Evolutionary conservation across 2,888 invertebrate species (phyloP).

Genomic region (Microchrysa polita): DNA sequence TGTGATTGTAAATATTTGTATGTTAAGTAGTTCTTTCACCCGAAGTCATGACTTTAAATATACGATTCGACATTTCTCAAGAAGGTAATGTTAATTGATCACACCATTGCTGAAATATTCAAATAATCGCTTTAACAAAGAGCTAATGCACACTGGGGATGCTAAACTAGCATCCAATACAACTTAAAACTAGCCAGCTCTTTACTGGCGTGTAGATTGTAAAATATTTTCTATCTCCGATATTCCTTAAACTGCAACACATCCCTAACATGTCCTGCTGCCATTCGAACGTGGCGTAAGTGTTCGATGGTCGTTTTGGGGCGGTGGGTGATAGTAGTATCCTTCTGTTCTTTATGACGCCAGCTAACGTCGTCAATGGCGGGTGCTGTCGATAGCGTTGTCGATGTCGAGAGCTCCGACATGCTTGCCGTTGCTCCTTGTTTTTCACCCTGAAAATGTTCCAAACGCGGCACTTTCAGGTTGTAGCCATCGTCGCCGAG

Average conservation of each 20-base stretch:
- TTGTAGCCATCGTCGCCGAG: conserved; percentile 52
- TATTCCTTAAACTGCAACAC: conserved; percentile 38
- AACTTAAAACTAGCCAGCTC: no score
- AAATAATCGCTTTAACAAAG: no score
- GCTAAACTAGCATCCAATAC: no score
- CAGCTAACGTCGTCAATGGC: conserved; percentile 49
- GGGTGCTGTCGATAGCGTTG: conserved; percentile 35
- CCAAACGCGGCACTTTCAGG: conserved; percentile 52
- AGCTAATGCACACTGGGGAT: no score
- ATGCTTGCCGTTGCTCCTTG: conserved; percentile 61
- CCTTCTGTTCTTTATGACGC: conserved; percentile 42
- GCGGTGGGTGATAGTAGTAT: conserved; percentile 11
- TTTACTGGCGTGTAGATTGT: no score
- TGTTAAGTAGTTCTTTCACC: no score
- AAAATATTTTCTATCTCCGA: no score
- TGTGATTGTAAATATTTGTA: no score
- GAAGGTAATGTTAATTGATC: no score
- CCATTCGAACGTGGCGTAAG: conserved; percentile 7
- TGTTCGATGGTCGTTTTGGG: conserved; percentile 5
- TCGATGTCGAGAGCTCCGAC: conserved; percentile 54
- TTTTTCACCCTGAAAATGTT: conserved; percentile 55
- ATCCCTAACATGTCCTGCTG: background rate
- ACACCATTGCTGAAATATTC: no score
- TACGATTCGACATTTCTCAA: no score
- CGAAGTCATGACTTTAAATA: no score